phyloP scores from a whole-genome alignment of 2,797 vertebrate genomes.

The Pseudochirops cupreus region DNA sequence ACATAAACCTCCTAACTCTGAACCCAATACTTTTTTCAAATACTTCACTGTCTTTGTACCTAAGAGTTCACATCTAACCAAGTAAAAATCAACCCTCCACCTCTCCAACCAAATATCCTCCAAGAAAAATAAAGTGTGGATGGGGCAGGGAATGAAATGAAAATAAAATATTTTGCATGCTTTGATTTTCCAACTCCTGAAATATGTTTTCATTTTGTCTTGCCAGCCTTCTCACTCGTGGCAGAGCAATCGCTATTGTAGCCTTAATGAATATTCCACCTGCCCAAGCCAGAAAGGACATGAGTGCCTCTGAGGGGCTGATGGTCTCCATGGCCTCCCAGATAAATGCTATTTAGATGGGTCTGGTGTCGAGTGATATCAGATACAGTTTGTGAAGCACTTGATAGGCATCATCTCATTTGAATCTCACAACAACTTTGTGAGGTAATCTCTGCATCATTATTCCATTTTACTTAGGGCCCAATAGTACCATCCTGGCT shows the following conservation, averaged over 20 bases:
- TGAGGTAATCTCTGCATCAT: background rate
- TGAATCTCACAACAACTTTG: background rate
- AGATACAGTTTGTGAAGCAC: background rate
- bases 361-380: background rate
- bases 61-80: background rate
- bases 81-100: background rate
- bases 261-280: conserved; percentile 73
- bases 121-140: conserved; percentile 25
- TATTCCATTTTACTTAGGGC: background rate
- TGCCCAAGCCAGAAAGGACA: conserved; percentile 48
- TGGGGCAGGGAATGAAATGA: background rate
- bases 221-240: conserved; percentile 46
- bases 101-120: background rate
- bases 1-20: background rate
- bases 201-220: conserved; percentile 65
- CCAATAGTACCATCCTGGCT: background rate
- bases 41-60: background rate
- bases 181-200: conserved; percentile 59
- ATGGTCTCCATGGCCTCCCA: conserved; percentile 20
- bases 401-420: background rate
- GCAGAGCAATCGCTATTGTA: conserved; percentile 9
- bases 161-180: conserved; percentile 37
- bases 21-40: background rate
- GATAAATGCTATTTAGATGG: accelerated
- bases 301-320: background rate